Evolutionary conservation across 2,888 invertebrate species (phyloP), one percentile per base, ranked within the genome.

Genomic region (Lithodes maja): DNA sequence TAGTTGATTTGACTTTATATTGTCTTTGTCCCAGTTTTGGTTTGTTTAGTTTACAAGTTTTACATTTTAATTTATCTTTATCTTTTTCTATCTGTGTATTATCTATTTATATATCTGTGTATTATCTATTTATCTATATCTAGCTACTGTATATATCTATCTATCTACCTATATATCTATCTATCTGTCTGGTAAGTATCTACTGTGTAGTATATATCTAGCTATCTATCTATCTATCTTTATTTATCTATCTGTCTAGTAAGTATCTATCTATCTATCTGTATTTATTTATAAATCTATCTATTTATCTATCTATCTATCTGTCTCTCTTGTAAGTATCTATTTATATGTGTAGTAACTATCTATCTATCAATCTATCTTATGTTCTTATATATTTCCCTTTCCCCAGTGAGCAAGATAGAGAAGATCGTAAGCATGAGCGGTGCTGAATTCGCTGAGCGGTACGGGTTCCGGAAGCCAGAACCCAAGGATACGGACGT

Each of bases 391-490:
- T 61, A 61, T 61, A 12, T 61, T 12, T 79, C 5, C 50, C 15
- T 55, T 12, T n/a, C 9, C 12, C 52, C 87, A 90, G 90, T 91
- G 17, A 75, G 77, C 17, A 92, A 93, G 90, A 75, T 93, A 50
- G 90, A 92, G 33, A 89, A 91, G n/a, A 92, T 92, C 3, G 91
- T 93, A 69, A 79, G 83, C 0, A 86, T 92, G 71, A 83, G 83
- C 33, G 91, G 92, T 9, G 92, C 90, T 9, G 92, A 92, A 68
- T 93, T 93, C 91, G 80, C 87, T 71, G 80, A 87, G n/a, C 91
- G 92, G 50, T 93, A 92, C 85, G 92, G 92, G 2, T 93, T 93
- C 86, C 88, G 87, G 5, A 93, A 92, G 89, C 92, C 92, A 3
- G 53, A 71, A 7, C 85, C 90, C n/a, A 78, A 68, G 53, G 92